Base-by-base conservation (phyloP, 2,113 vertebrate species). In the Apeltes quadracus region DNA sequence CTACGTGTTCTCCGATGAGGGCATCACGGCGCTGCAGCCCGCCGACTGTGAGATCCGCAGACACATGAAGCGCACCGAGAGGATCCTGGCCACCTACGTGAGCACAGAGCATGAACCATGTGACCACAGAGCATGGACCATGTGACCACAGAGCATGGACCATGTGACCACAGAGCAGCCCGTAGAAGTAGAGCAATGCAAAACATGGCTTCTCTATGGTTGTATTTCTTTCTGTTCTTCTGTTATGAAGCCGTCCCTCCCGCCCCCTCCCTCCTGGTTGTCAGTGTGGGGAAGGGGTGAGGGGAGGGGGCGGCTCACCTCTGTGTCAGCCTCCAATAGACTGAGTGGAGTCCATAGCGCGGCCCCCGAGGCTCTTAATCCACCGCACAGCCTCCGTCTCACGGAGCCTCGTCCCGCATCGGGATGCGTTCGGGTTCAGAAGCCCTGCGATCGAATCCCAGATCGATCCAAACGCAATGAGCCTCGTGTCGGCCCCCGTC, bases 1-100 rank as follows among this genome's bases (percentile, higher is more conserved):
- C 90, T 99, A 99, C 5, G 89, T 98, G 80, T 99, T 99, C 89
- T 96, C 95, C 0, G 93, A 97, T 3, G 94, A 97, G 18, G 97
- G 97, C 66, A 92, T 99, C 85, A 92, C 93, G 2, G 81, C 96
- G 68, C 92, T 99, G 53, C 96, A 97, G 88, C 97, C 97, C 0
- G 87, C 81, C 0, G 95, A 96, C 77, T 99, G 97, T 87, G 96
- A 99, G 91, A 96, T 98, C 83, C 95, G 91, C 69, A 93, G 95
- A 78, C 96, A 94, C 72, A 95, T 99, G 87, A 94, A 92, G 81
- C 93, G 93, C 0, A 93, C 91, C 0, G 97, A 99, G 86, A 96
- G 94, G 91, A 95, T 98, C 56, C 91, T 96, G 76, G 91, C 95
- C 39, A 97, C 90, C 83, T 96, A 94, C 4, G 97, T 99, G 89